phyloP scores from a whole-genome alignment of 1,140 invertebrate species.

The Drosophila repletoides region DNA sequence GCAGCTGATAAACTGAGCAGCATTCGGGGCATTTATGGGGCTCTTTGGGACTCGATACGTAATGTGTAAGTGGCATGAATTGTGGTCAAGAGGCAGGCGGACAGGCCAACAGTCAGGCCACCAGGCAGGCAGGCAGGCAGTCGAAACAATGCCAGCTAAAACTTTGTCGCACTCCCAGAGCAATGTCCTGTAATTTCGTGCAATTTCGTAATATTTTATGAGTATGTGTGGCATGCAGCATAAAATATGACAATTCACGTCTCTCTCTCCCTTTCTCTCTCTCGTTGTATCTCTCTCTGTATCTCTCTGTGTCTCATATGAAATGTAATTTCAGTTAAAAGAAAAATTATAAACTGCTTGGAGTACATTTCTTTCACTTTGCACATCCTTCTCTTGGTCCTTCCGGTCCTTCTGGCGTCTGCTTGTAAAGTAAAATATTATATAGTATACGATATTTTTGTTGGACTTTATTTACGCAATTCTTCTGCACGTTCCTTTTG shows the following conservation, averaged over 20 bases:
- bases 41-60: conserved; percentile 46
- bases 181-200: conserved; percentile 11
- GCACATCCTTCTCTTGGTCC: conserved; percentile 13
- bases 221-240: conserved; percentile 30
- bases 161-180: conserved; percentile 32
- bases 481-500: conserved; percentile 74
- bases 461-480: conserved; percentile 61
- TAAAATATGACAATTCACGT: conserved; percentile 57
- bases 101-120: conserved; percentile 13
- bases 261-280: too few relatives aligned
- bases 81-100: conserved; percentile 65
- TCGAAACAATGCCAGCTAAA: conserved; percentile 10
- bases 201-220: conserved; percentile 59
- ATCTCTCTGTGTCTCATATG: conserved; percentile 11
- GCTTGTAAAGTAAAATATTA: not conserved
- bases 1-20: conserved; percentile 38
- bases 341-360: conserved; percentile 68
- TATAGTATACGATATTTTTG: conserved; percentile 25
- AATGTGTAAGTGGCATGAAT: conserved; percentile 76
- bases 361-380: conserved; percentile 38
- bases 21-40: conserved; percentile 8
- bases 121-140: too few relatives aligned
- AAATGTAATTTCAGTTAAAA: conserved; percentile 62
- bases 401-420: too few relatives aligned
- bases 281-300: too few relatives aligned